Base-by-base conservation (phyloP, 1,140 invertebrate genomes). In the Caenorhabditis elegans region DNA sequence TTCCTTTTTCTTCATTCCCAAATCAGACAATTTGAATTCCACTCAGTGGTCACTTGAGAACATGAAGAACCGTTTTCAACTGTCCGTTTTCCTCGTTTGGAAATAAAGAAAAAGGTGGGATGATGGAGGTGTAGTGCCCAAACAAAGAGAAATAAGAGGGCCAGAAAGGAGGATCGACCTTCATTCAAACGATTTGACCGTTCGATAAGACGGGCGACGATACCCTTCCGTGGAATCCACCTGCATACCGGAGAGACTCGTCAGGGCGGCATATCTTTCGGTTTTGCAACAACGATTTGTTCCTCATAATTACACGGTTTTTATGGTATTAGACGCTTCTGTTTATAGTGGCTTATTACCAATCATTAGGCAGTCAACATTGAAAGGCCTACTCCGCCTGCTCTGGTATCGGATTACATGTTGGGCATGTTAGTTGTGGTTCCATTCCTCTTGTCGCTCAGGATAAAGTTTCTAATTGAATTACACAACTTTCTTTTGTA, bases 151-250 rank as follows among this genome's bases (percentile, higher is more conserved):
- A 70, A 70, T 39, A 34, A 2, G 34, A 70, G 60, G 60, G 34
- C 5, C 6, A 70, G 39, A 70, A 70, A 70, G 60, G 60, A 70
- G 60, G 34, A 70, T 70, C 60, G 60, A 70, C 60, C 60, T 70
- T 70, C 60, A 70, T 70, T 17, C 60, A 70, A 70, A 70, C 60
- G 60, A 70, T 70, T 70, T 70, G 60, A 39, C 60, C 60, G 60
- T 70, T 70, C 60, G 60, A 70, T 70, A 70, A 70, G 60, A 70
- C 34, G 28, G 31, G 17, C 28, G 60, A 70, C 60, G 60, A 70
- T 70, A 70, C 60, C 60, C 34, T 22, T 70, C 13, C 34, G 34
- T 70, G 34, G 34, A 70, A 70, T 70, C 34, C 60, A n/a, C n/a
- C n/a, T n/a, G 60, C 34, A 19, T 60, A 60, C 53, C 28, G 8